phyloP scores from a whole-genome alignment of 2,113 vertebrate genomes.

The Lichenostomus cassidix region DNA sequence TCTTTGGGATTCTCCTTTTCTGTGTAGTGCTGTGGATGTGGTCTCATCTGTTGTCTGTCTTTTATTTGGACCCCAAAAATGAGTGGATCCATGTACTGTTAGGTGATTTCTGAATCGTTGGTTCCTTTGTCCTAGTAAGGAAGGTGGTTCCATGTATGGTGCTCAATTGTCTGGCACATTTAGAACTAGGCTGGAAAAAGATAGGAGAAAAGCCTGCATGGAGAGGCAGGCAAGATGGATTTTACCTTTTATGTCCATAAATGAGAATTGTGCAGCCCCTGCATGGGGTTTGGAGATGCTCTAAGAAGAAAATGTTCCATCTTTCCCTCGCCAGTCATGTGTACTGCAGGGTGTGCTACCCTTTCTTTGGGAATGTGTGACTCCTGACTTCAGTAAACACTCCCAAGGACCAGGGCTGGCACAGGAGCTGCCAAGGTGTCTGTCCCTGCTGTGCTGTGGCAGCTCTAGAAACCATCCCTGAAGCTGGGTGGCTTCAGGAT shows the following conservation, averaged over 20 bases:
- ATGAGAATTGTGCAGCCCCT: not conserved
- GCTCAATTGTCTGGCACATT: not conserved
- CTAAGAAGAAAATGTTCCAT: not conserved
- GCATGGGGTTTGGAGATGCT: not conserved
- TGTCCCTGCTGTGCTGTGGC: slow-evolving; percentile 27
- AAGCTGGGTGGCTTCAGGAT: not conserved
- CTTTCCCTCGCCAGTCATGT: not conserved
- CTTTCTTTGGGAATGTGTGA: not conserved
- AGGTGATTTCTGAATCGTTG: not conserved
- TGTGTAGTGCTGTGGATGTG: not conserved
- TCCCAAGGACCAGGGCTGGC: not conserved
- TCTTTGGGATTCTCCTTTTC: not conserved
- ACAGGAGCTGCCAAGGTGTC: slow-evolving; percentile 13
- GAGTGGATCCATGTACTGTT: not conserved
- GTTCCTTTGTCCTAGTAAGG: not conserved
- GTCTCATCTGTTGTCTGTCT: not conserved
- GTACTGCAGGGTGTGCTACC: not conserved
- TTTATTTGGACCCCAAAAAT: not conserved
- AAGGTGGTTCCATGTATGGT: not conserved
- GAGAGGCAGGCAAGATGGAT: not conserved
- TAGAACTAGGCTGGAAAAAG: not conserved
- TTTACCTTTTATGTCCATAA: not conserved
- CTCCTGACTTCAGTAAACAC: not conserved
- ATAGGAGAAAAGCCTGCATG: not conserved
- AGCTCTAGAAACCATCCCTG: not conserved